Evolutionary conservation across 2,113 vertebrate species (phyloP).

Genomic region (Urocitellus parryii): DNA sequence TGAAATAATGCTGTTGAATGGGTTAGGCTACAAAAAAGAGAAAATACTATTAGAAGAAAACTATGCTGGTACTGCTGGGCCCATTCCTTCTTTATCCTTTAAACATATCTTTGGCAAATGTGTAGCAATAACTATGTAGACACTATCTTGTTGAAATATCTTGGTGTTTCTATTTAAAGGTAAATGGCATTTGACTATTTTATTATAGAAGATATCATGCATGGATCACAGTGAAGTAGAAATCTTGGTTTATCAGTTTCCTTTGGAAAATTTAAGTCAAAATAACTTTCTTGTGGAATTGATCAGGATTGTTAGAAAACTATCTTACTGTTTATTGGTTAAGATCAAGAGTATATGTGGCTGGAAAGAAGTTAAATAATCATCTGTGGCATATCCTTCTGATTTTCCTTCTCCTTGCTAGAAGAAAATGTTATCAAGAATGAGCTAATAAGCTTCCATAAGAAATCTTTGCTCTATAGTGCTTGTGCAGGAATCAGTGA

Average conservation of each 20-base stretch:
- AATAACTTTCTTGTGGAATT: slow-evolving; percentile 46
- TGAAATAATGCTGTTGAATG: slow-evolving; percentile 57
- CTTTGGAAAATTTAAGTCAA: neutral
- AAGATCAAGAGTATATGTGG: neutral
- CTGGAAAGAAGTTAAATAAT: neutral
- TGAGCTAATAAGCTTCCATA: neutral
- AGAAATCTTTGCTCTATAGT: neutral
- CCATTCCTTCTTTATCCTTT: neutral
- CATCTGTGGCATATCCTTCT: slow-evolving; percentile 39
- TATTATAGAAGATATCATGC: neutral
- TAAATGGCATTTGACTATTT: slow-evolving; percentile 56
- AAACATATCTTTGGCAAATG: slow-evolving; percentile 20
- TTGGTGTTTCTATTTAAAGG: neutral
- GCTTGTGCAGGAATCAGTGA: neutral
- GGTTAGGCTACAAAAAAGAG: neutral
- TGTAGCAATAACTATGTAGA: neutral
- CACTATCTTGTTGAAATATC: neutral
- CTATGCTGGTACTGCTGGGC: slow-evolving; percentile 9
- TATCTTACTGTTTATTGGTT: neutral
- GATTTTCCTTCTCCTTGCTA: slow-evolving; percentile 25
- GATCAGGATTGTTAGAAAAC: slow-evolving; percentile 38
- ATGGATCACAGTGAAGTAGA: slow-evolving; percentile 7
- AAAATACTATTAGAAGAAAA: slow-evolving; percentile 13
- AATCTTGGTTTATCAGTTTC: slow-evolving; percentile 49
- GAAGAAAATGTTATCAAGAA: slow-evolving; percentile 29